Evolutionary conservation across 2,888 invertebrate genomes (phyloP), one percentile per base, ranked within the genome.

Genomic region (Odontomyia ornata): DNA sequence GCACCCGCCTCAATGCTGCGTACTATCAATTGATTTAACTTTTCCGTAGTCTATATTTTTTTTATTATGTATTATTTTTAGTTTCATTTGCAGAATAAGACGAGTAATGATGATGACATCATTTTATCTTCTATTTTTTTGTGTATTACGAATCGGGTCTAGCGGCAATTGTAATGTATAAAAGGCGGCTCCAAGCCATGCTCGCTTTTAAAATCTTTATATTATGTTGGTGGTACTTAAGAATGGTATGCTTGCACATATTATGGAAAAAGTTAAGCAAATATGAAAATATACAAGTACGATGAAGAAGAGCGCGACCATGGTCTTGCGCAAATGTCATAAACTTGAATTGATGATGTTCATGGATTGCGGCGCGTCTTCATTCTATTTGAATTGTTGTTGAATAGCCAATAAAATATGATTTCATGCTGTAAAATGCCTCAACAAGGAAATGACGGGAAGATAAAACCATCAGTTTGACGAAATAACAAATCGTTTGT

Each of bases 301-400:
- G n/a, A n/a, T n/a, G 52, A 15, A 4, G n/a, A 52, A 52, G 36
- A 36, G 9, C 36, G 36, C 52, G 52, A 52, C 52, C 52, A 18
- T 18, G 52, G 60, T 60, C 65, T 65, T 65, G 65, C 43, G 65
- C 65, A 65, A 65, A 65, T 65, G 65, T 43, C 65, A 65, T 65
- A 65, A 65, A 65, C 60, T 25, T 36, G 18, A 43, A 65, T 65
- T 65, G 65, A 65, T 62, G 62, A 27, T 46, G 60, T 60, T 60
- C 60, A 25, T 23, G 60, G 4, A 0, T 2, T 60, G 25, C 9
- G 11, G 13, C 15, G 15, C 13, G 7, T 52, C 60, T 60, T 60
- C 23, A 60, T 25, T 60, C 60, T 18, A 18, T 23, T 60, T 52
- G 52, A 25, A 60, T 60, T 13, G 25, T 25, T 60, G 60, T 18